Conservation (phyloP, 2,113 vertebrate genomes). For the Macrotis lagotis region DNA sequence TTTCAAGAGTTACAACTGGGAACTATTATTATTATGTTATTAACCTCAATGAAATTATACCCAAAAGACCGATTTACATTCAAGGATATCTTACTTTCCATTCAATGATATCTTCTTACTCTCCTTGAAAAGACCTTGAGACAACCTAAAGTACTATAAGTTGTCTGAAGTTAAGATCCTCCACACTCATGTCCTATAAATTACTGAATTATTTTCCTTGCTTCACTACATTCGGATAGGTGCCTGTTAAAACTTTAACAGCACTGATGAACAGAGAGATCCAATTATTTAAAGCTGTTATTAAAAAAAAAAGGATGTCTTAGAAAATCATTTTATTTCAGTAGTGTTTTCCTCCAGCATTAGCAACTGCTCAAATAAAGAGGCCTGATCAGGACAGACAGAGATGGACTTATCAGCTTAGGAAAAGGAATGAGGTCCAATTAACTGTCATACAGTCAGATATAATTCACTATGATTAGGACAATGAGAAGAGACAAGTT, state of each 20-base stretch:
- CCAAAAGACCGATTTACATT: neutral
- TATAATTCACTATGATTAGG: slow-evolving; percentile 82
- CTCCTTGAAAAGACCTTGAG: neutral
- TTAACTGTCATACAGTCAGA: slow-evolving; percentile 84
- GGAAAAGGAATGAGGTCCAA: slow-evolving; percentile 84
- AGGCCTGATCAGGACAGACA: slow-evolving; percentile 83
- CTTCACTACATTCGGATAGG: slow-evolving; percentile 26
- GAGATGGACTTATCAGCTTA: slow-evolving; percentile 86
- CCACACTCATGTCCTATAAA: neutral
- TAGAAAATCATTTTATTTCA: slow-evolving; percentile 49
- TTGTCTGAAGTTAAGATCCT: slow-evolving; percentile 4
- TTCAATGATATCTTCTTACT: neutral
- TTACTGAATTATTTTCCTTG: neutral
- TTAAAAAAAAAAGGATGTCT: slow-evolving; percentile 25
- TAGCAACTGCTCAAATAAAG: slow-evolving; percentile 85
- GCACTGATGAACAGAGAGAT: neutral
- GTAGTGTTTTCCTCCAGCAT: slow-evolving; percentile 76
- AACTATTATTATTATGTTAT: neutral
- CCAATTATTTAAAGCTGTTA: slow-evolving; percentile 15
- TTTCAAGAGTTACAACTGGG: neutral
- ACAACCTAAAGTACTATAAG: neutral
- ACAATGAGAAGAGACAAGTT: slow-evolving; percentile 74
- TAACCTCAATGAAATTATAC: neutral
- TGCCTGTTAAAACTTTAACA: slow-evolving; percentile 39
- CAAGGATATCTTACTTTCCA: neutral